phyloP scores from a whole-genome alignment of 2,888 invertebrate species.

The Rhyacophila evoluta region DNA sequence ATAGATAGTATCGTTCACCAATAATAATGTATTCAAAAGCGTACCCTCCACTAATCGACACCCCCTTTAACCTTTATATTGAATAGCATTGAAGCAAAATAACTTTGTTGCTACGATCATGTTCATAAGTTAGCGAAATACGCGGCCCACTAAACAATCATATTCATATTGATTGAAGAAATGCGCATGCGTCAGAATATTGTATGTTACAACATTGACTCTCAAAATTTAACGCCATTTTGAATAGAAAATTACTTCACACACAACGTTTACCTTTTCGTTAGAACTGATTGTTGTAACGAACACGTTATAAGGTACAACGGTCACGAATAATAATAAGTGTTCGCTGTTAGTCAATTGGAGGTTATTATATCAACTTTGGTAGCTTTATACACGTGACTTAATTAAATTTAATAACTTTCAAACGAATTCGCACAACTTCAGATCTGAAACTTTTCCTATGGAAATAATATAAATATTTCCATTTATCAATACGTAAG shows the following conservation, averaged over 20 bases:
- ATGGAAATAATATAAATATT: background rate
- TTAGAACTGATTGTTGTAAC: background rate
- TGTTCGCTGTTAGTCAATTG: background rate
- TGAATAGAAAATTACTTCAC: constrained; percentile 17
- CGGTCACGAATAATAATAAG: background rate
- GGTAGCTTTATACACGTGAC: background rate
- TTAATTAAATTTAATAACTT: background rate
- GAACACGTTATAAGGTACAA: background rate
- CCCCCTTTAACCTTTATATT: background rate
- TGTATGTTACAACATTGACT: constrained; percentile 32
- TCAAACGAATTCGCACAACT: too few relatives aligned
- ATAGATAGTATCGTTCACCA: too few relatives aligned
- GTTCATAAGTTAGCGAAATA: background rate
- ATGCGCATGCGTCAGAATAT: constrained; percentile 35
- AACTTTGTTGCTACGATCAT: background rate
- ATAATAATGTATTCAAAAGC: too few relatives aligned
- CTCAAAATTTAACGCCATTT: constrained; percentile 21
- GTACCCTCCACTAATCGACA: background rate
- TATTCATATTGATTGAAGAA: constrained; percentile 32
- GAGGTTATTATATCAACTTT: background rate
- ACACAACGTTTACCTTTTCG: constrained; percentile 12
- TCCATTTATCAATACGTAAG: background rate
- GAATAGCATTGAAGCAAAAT: background rate
- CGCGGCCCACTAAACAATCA: constrained; percentile 26
- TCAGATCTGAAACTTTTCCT: too few relatives aligned